Percentiles rank a stretch among this genome's conserved stretches.
These are phyloP conservation scores for Trichechus manatus DNA, from an alignment of 2,113 vertebrate species.

Conservation along the genomic window DNA sequence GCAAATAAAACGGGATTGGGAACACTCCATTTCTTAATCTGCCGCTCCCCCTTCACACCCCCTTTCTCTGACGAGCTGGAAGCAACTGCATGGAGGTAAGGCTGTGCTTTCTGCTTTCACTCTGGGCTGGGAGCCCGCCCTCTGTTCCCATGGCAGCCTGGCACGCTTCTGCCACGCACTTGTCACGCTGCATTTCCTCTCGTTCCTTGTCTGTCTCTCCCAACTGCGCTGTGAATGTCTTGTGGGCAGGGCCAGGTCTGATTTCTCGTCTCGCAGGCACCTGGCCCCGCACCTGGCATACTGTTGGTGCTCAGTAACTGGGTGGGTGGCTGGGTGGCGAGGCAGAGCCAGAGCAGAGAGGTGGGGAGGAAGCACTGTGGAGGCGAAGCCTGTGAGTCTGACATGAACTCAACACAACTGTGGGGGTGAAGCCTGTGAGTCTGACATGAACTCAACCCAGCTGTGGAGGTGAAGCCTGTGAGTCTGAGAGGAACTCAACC, in stretches of 20 bases:
- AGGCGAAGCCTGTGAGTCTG: not conserved
- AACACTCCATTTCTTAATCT: not conserved
- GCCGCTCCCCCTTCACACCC: not conserved
- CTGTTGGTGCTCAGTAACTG: not conserved
- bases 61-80: conserved; percentile 32
- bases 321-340: not conserved
- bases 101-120: conserved; percentile 35
- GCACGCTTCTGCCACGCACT: not conserved
- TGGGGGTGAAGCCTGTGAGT: not conserved
- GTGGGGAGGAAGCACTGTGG: fast-evolving
- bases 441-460: no score
- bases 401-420: no score
- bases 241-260: not conserved
- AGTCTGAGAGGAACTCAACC: no score
- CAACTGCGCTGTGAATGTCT: conserved; percentile 65
- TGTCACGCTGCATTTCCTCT: conserved; percentile 38
- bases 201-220: conserved; percentile 70
- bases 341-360: not conserved
- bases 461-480: not conserved
- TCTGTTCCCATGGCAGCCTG: conserved; percentile 80
- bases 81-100: conserved; percentile 11
- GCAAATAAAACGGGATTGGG: not conserved
- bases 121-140: not conserved
- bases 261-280: not conserved
- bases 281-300: conserved; percentile 24